Conservation (phyloP, 2,797 vertebrate genomes). For the Tympanoctomys barrerae region DNA sequence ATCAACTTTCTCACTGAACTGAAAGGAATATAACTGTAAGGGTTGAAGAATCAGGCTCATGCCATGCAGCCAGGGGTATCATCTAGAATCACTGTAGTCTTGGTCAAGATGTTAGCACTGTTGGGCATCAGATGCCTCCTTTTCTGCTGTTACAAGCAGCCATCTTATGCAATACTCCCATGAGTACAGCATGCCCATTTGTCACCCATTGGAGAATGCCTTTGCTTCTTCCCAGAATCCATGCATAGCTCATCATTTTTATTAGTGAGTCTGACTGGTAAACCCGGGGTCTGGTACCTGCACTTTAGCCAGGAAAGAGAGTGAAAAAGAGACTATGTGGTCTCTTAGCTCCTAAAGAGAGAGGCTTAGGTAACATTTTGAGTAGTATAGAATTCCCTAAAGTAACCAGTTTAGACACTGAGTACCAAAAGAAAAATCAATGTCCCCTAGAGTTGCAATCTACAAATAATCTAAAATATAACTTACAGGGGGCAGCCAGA, state of each 20-base stretch:
- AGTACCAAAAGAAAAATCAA: background rate
- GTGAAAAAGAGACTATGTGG: background rate
- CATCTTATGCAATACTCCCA: too few species aligned
- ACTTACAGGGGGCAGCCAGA: background rate
- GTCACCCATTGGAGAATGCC: background rate
- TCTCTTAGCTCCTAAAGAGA: background rate
- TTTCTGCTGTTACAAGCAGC: background rate
- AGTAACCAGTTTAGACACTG: background rate
- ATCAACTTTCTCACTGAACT: background rate
- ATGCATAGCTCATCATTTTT: background rate
- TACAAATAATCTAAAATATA: background rate
- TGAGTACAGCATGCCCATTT: background rate
- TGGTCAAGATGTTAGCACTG: background rate
- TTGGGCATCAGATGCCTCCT: background rate
- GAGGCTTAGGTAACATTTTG: background rate
- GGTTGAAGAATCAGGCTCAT: background rate
- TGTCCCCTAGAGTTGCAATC: background rate
- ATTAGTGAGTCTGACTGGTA: accelerated
- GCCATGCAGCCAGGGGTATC: too few species aligned
- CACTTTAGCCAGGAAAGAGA: background rate
- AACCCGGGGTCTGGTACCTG: background rate
- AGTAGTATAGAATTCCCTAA: background rate
- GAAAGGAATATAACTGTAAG: background rate
- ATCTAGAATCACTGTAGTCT: background rate
- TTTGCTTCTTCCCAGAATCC: background rate